Conservation (phyloP, 2,113 vertebrate genomes). For the Taxidea taxus region DNA sequence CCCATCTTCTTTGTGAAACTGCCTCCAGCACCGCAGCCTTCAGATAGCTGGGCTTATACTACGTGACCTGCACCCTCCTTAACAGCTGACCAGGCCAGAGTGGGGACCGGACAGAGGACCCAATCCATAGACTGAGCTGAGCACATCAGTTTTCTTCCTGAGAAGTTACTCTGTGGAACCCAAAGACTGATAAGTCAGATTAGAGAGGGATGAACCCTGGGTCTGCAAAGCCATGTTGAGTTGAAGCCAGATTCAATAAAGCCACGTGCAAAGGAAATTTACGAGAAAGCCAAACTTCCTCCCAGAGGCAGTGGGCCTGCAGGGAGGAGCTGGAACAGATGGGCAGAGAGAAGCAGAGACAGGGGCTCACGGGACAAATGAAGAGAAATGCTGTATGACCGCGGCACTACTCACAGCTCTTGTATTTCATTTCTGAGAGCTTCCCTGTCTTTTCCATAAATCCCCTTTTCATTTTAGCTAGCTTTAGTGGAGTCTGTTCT, state of each 20-base stretch:
- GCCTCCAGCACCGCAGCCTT: neutral
- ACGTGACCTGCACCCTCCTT: neutral
- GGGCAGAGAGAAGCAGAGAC: neutral
- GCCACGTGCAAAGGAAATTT: neutral
- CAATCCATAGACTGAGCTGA: neutral
- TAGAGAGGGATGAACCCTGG: neutral
- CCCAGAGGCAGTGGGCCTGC: neutral
- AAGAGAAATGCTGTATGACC: neutral
- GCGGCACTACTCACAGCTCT: accelerated
- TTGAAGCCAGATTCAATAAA: neutral
- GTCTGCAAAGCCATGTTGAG: neutral
- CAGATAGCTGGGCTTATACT: no score
- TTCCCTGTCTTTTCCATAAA: neutral
- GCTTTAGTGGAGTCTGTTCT: neutral
- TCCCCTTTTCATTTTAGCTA: neutral
- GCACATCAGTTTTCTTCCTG: neutral
- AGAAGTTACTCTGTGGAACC: neutral
- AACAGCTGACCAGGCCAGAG: neutral
- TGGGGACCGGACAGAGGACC: neutral
- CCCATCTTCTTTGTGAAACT: neutral
- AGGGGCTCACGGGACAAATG: neutral
- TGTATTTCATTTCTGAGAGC: neutral
- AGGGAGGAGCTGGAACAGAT: neutral
- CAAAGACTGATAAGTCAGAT: neutral
- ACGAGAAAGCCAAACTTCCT: neutral